Conservation (phyloP, 2,113 vertebrate species). For the Scolopax mira region DNA sequence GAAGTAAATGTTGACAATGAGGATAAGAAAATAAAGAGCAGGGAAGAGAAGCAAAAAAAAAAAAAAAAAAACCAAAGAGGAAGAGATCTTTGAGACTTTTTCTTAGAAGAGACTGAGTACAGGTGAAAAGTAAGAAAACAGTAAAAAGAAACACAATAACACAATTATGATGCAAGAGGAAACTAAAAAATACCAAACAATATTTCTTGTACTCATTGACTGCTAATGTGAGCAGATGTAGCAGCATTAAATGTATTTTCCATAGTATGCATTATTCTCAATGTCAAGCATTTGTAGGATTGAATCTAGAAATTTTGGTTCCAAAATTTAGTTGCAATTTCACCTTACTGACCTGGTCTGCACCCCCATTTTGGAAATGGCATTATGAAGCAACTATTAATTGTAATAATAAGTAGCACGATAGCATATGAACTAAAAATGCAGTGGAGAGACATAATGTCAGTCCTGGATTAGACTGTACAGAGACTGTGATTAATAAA, state of each 20-base stretch:
- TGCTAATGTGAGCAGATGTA: not conserved
- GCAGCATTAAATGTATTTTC: not conserved
- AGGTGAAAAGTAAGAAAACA: not conserved
- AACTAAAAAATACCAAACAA: not conserved
- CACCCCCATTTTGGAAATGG: not conserved
- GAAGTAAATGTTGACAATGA: not conserved
- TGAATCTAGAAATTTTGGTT: not conserved
- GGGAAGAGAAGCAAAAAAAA: not conserved
- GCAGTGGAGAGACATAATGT: not conserved
- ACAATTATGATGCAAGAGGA: not conserved
- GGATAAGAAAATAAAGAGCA: not conserved
- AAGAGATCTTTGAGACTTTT: not conserved
- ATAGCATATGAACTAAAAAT: not conserved
- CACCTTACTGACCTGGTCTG: not conserved
- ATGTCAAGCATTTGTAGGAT: not conserved
- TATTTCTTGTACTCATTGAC: not conserved
- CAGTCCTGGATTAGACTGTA: not conserved
- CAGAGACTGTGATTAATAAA: not conserved
- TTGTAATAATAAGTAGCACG: not conserved
- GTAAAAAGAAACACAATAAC: not conserved
- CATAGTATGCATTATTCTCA: not conserved
- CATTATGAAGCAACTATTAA: not conserved
- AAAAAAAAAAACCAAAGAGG: not conserved
- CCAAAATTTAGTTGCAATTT: not conserved
- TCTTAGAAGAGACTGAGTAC: not conserved